Evolutionary conservation across 1,140 invertebrate genomes (phyloP), one percentile per base, ranked within the genome.

Genomic region (Zaprionus davidi): DNA sequence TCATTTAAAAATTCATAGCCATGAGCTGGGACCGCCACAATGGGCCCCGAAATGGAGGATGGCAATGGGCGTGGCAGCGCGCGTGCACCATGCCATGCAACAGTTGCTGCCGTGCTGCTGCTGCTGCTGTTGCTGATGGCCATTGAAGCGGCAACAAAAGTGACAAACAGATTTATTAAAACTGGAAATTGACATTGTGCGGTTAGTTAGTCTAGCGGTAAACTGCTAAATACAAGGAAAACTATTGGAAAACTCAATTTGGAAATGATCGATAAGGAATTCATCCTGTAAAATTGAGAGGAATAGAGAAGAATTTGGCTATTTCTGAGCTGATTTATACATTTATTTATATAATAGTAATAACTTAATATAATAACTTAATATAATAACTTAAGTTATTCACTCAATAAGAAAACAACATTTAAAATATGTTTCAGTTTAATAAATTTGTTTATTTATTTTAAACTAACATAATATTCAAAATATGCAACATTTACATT

Each of bases 1-100:
- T 85, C 79, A 90, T 90, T 90, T 90, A 79, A 90, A 90, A 90
- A 90, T 90, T 90, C 86, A 90, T 79, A 81, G 81, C 85, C 86
- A 90, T 58, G 79, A 73, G 36, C 78, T 57, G 85, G 76, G 72
- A 82, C 72, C 51, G 67, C 67, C 57, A 70, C 76, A 78, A 78
- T 59, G 56, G 57, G 46, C n/a, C 56, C 12, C 57, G 55, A 49
- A 51, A 36, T 63, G 57, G 17, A 20, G 44, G 28, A n/a, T 55
- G 34, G 38, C 36, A 38, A n/a, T 49, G 46, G 20, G 53, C 28
- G 51, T 22, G 31, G 49, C 41, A 13, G 28, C 3, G 3, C 38
- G 4, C 7, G 13, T 20, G 9, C 6, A 1, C 11, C 38, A 22
- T 26, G n/a, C 7, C 38, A 13, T 57, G 60, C 28, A 56, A 31